Percentiles rank a stretch among this genome's conserved stretches.
Evolutionary conservation across 2,888 invertebrate genomes (phyloP).

Genomic region (Noctuana brunneofusca): DNA sequence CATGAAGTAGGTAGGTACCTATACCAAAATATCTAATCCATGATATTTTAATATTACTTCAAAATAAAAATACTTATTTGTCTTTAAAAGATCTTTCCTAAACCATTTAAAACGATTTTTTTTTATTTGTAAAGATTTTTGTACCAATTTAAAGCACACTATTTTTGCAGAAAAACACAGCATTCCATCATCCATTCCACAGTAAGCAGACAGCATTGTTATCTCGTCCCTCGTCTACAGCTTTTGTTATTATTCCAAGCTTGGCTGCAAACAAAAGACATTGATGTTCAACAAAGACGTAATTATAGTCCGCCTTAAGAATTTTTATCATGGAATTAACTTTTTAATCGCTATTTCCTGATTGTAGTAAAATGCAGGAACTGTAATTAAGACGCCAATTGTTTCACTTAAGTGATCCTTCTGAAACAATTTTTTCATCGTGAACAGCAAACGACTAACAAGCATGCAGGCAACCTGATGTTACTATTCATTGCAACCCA

Average conservation of each 20-base stretch:
- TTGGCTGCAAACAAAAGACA: slow-evolving; percentile 70
- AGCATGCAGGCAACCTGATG: too few species aligned
- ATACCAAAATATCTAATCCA: too few species aligned
- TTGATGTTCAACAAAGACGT: slow-evolving; percentile 69
- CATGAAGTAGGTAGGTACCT: too few species aligned
- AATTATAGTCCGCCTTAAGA: slow-evolving; percentile 64
- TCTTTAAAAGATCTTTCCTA: too few species aligned
- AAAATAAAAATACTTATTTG: too few species aligned
- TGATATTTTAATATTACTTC: too few species aligned
- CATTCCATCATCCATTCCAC: slow-evolving; percentile 56
- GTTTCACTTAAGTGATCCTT: background rate
- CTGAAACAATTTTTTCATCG: too few species aligned
- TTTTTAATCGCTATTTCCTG: slow-evolving; percentile 21
- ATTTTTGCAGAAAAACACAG: slow-evolving; percentile 46
- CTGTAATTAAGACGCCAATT: slow-evolving; percentile 16
- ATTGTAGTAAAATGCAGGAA: slow-evolving; percentile 11
- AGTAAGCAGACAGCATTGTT: slow-evolving; percentile 76
- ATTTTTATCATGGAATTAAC: slow-evolving; percentile 41
- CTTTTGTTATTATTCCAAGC: slow-evolving; percentile 70
- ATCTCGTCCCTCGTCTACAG: slow-evolving; percentile 60
- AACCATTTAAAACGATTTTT: background rate
- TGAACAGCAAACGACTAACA: too few species aligned
- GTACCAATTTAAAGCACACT: background rate
- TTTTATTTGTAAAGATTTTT: background rate
- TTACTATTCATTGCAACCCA: too few species aligned